Base-by-base conservation (phyloP, 2,113 vertebrate species). In the Grammomys surdaster region DNA sequence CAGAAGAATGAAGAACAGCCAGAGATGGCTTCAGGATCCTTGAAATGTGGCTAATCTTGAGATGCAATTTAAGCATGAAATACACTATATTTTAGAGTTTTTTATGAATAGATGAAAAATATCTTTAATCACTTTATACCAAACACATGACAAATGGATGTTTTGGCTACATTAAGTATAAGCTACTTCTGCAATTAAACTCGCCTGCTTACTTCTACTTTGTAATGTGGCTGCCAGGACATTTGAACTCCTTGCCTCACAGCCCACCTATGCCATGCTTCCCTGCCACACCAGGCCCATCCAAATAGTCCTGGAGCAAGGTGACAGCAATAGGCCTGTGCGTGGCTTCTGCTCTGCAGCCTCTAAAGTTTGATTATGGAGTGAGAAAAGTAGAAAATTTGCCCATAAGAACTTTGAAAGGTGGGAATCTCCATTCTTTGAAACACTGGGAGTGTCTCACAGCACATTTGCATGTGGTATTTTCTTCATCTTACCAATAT, bases 191-290 rank as follows among this genome's bases (percentile, higher is more conserved):
- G 31, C 90, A 70, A 76, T 90, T 73, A 48, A 51, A 72, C 76
- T 90, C 10, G 56, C 20, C 33, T 54, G 24, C 28, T 92, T 90
- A 40, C 28, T 93, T 96, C 94, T 69, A 51, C 58, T 81, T 82
- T 87, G 75, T 81, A 76, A 88, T 28, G n/a, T 46, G 28, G 67
- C 58, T 65, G 26, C n/a, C 28, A 48, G 28, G 19, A 87, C 40
- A 40, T 88, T 75, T 63, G 13, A 51, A 67, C 13, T 72, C 58
- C 56, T 40, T 40, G 40, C 33, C 7, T 54, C 7, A 56, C 13
- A 36, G 22, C 1, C 16, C 43, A 22, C 19, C 12, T 8, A 26
- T 33, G 31, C 33, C 16, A 2, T 16, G 36, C n/a, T 67, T 31
- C 10, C 48, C 26, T 1, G 12, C 28, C 65, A 69, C 65, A 28